Percentiles rank a stretch among this genome's conserved stretches.
phyloP scores from a whole-genome alignment of 1,140 invertebrate species.

The Matsumurasca onukii region DNA sequence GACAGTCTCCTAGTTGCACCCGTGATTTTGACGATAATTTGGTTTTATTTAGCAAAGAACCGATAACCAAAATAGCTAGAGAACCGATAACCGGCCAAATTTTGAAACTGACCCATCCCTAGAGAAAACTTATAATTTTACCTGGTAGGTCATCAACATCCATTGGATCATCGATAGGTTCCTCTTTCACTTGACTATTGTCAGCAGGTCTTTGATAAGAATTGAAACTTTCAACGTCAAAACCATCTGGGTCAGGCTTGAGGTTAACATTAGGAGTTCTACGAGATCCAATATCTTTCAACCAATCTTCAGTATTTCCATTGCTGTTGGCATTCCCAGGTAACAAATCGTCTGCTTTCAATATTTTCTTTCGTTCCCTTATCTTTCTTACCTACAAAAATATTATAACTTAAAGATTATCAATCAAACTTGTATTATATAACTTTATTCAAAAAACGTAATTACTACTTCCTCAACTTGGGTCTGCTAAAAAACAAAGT shows the following conservation, averaged over 20 bases:
- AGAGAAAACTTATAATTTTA: too few relatives aligned
- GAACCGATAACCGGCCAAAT: too few relatives aligned
- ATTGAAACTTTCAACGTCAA: constrained; percentile 20
- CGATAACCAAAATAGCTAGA: too few relatives aligned
- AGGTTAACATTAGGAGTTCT: constrained; percentile 43
- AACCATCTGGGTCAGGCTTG: constrained; percentile 28
- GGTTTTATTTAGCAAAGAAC: too few relatives aligned
- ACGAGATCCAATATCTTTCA: constrained; percentile 55
- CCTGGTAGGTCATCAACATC: constrained; percentile 57
- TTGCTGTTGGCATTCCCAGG: constrained; percentile 36
- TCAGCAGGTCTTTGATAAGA: constrained; percentile 32
- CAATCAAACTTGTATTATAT: too few relatives aligned
- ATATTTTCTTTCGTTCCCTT: constrained; percentile 46
- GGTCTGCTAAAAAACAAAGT: too few relatives aligned
- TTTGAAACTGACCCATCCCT: too few relatives aligned
- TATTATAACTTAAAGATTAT: too few relatives aligned
- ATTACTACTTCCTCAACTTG: too few relatives aligned
- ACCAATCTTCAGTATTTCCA: constrained; percentile 47
- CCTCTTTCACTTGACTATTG: constrained; percentile 45
- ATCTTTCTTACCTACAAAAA: constrained; percentile 49
- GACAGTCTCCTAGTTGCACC: too few relatives aligned
- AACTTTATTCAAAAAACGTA: too few relatives aligned
- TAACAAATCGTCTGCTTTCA: constrained; percentile 61
- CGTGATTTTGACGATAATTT: too few relatives aligned
- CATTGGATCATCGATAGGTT: constrained; percentile 46